These are phyloP conservation scores for Eciton burchellii DNA, from an alignment of 1,140 invertebrate species.

Conservation along the genomic window DNA sequence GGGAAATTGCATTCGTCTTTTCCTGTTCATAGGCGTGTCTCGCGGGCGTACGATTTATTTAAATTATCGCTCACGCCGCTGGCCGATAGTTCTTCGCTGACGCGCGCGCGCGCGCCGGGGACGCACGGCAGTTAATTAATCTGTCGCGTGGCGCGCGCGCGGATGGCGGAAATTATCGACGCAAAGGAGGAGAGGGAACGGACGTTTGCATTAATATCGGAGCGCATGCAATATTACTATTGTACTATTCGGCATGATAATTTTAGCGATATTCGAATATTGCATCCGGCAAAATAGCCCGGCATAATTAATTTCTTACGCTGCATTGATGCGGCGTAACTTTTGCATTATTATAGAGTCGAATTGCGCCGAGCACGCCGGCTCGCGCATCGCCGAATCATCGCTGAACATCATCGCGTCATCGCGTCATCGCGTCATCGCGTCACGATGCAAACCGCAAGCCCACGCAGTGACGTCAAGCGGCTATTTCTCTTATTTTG, in stretches of 20 bases:
- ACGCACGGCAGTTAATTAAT: slow-evolving; percentile 37
- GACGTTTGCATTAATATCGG: slow-evolving; percentile 22
- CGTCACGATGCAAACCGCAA: too few relatives aligned
- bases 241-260: slow-evolving; percentile 5
- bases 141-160: background rate
- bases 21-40: background rate
- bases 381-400: too few relatives aligned
- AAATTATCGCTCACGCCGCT: slow-evolving; percentile 21
- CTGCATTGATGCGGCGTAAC: background rate
- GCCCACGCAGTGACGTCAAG: background rate
- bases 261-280: slow-evolving; percentile 12
- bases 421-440: too few relatives aligned
- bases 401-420: too few relatives aligned
- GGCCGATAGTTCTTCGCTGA: background rate
- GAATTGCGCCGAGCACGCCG: too few relatives aligned
- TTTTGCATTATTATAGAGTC: background rate
- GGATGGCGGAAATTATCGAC: slow-evolving; percentile 44
- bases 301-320: slow-evolving; percentile 33
- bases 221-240: slow-evolving; percentile 30
- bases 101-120: too few relatives aligned
- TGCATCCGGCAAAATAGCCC: background rate
- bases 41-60: slow-evolving; percentile 32
- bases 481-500: background rate
- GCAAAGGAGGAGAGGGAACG: slow-evolving; percentile 25
- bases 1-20: slow-evolving; percentile 4